Base-by-base conservation (phyloP, 2,888 invertebrate genomes). In the Metopia argyrocephala region DNA sequence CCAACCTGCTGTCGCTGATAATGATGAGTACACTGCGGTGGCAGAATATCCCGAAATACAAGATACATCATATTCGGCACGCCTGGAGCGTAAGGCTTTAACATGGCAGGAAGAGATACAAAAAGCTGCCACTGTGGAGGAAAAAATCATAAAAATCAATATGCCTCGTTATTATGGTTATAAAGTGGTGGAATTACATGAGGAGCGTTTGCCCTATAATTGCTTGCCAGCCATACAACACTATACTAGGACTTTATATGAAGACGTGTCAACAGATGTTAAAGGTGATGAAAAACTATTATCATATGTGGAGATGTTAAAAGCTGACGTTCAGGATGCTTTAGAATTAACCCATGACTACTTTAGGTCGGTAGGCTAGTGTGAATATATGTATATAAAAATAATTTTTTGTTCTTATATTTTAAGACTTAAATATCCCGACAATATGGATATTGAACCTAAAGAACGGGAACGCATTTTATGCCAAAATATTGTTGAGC, bases 111-210 rank as follows among this genome's bases (percentile, higher is more conserved):
- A 94, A 18, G 92, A 93, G 86, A 93, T 96, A 15, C 92, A 92
- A 87, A 89, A 91, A 1, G 85, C 95, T 12, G 92, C 93, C 74
- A 96, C 96, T 0, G 93, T 96, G 0, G 97, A 97, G 91, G 96
- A 96, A 88, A 97, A 97, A 87, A 92, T 96, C 85, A 93, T 96
- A 66, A 95, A 95, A 84, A 86, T 96, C 25, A 96, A 96, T 88
- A 94, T 96, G 93, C 95, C 95, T 0, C 92, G 93, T 62, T 96
- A 94, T 88, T 97, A 95, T 88, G 96, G 97, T 1, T 96, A 93
- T 91, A 93, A 92, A 85, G 92, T 93, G 75, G 89, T 93, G 1
- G 90, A 93, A 85, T 87, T 96, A 3, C 89, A 91, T 2, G 95
- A 96, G 87, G 90, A 92, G 61, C 84, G 84, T 15, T 84, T 92